These are phyloP conservation scores for Ips nitidus DNA, from an alignment of 1,140 invertebrate species.

Conservation along the genomic window DNA sequence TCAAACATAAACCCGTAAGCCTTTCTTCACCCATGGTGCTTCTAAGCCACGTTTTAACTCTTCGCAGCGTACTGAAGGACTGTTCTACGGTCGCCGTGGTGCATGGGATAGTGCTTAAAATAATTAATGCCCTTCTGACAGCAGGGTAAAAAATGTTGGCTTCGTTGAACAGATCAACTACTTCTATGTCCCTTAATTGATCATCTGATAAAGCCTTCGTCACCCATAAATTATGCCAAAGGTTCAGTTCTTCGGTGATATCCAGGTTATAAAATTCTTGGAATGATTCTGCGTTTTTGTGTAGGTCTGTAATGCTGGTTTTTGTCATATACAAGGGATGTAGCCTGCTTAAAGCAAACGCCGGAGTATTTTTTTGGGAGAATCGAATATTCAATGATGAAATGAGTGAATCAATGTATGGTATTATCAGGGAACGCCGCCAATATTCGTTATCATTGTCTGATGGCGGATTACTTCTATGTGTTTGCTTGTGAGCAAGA, in stretches of 20 bases:
- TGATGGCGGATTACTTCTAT: slow-evolving; percentile 23
- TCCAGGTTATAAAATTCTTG: slow-evolving; percentile 23
- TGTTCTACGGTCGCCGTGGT: slow-evolving; percentile 28
- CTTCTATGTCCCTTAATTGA: slow-evolving; percentile 18
- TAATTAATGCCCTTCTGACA: slow-evolving; percentile 20
- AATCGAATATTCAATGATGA: slow-evolving; percentile 32
- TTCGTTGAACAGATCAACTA: slow-evolving; percentile 27
- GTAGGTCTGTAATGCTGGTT: slow-evolving; percentile 15
- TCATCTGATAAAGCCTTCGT: slow-evolving; percentile 20
- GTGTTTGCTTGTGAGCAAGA: no score
- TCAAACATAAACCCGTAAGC: no score
- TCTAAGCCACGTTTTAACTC: slow-evolving; percentile 32
- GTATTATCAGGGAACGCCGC: slow-evolving; percentile 22
- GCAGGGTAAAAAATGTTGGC: slow-evolving; percentile 18
- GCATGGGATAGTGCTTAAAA: slow-evolving; percentile 18
- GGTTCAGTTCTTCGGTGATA: slow-evolving; percentile 15
- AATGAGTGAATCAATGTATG: slow-evolving; percentile 26
- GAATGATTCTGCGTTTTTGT: slow-evolving; percentile 26
- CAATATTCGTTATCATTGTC: slow-evolving; percentile 27
- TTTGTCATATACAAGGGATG: slow-evolving; percentile 16
- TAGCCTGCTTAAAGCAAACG: slow-evolving; percentile 31
- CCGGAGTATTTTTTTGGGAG: slow-evolving; percentile 25
- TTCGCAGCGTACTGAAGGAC: slow-evolving; percentile 27
- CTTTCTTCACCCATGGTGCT: slow-evolving; percentile 16
- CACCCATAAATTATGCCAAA: slow-evolving; percentile 22